These are phyloP conservation scores for Opisthocomus hoazin DNA, from an alignment of 2,113 vertebrate species.

Conservation along the genomic window DNA sequence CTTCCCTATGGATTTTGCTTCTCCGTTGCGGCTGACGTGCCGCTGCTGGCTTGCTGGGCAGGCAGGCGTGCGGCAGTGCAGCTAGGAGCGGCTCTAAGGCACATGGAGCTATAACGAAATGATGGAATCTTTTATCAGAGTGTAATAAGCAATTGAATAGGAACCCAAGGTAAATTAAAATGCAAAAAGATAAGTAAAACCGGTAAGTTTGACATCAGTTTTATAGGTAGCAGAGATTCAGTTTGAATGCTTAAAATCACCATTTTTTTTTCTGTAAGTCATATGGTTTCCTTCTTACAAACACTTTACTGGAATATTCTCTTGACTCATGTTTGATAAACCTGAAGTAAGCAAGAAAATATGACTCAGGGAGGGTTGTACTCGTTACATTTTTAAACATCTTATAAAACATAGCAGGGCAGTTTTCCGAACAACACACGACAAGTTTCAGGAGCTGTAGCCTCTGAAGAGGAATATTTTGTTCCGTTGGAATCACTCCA, in stretches of 20 bases:
- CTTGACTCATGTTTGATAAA: not conserved
- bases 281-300: not conserved
- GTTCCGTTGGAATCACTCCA: not conserved
- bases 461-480: not conserved
- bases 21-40: fast-evolving
- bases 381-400: not conserved
- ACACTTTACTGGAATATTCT: not conserved
- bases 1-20: not conserved
- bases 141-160: not conserved
- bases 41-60: fast-evolving
- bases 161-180: not conserved
- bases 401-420: not conserved
- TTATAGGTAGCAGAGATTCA: not conserved
- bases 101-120: not conserved
- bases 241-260: not conserved
- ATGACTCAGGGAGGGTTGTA: not conserved
- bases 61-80: not conserved
- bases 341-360: not conserved
- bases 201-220: not conserved
- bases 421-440: not conserved
- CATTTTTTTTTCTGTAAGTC: not conserved
- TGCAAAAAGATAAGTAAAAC: not conserved
- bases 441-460: not conserved
- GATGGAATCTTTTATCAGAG: not conserved
- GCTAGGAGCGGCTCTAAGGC: not conserved